Base-by-base conservation (phyloP, 2,113 vertebrate species). In the Colinus virginianus region DNA sequence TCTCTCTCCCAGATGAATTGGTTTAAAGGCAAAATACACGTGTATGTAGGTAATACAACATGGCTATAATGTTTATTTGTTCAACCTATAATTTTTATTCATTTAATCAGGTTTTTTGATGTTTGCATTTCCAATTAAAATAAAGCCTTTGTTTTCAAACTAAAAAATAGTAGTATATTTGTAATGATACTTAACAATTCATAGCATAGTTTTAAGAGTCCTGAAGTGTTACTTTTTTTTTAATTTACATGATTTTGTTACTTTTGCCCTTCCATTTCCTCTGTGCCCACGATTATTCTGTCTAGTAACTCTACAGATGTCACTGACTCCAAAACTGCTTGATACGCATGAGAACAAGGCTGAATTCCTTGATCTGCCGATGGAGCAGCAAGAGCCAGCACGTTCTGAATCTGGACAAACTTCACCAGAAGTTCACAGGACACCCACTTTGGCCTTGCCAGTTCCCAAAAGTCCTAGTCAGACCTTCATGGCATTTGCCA, bases 281-380 rank as follows among this genome's bases (percentile, higher is more conserved):
- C 90, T 98, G 97, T 97, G 97, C 96, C 90, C 98, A 95, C 79
- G 93, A 90, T 95, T 95, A 94, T 95, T 96, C 94, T 92, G 83
- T 96, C 84, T 97, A 98, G 98, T 98, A 97, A 98, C 94, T 88
- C 98, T 98, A 51, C 98, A 98, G 98, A 95, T 98, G 92, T 97
- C 97, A 97, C 97, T 98, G 97, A 97, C 96, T 95, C 97, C 98
- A 97, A 90, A 97, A 95, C 91, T 88, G 93, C 97, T 94, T 92
- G 97, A 95, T 95, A 92, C 96, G 87, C 95, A 62, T 97, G 97
- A 96, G 56, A 97, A 95, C 96, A 80, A 93, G 94, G 93, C 94
- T 79, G 91, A 93, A 49, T 84, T 90, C 32, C 90, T 96, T 87
- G 91, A 95, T 90, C 93, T 95, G 71, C 96, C 96, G 62, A 87